These are phyloP conservation scores for Lordiphosa collinella DNA, from an alignment of 1,140 invertebrate species.

Conservation along the genomic window DNA sequence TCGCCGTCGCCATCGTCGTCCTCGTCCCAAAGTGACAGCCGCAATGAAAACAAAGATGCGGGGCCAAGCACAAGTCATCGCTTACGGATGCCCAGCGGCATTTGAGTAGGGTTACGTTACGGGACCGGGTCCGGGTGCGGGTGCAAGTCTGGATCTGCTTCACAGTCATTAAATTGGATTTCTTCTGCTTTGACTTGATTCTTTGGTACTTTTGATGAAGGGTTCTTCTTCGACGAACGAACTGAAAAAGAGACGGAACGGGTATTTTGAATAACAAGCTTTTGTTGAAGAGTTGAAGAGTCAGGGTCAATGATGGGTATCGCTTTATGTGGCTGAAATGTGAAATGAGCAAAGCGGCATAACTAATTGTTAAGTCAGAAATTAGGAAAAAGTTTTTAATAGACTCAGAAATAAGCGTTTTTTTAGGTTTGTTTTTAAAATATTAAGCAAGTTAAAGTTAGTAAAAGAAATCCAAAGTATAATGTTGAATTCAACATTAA, in stretches of 20 bases:
- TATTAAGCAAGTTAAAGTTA: too few relatives aligned
- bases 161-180: slow-evolving; percentile 72
- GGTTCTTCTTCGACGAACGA: slow-evolving; percentile 24
- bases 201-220: slow-evolving; percentile 30
- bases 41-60: slow-evolving; percentile 73
- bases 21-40: slow-evolving; percentile 65
- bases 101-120: slow-evolving; percentile 40
- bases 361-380: too few relatives aligned
- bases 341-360: too few relatives aligned
- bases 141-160: slow-evolving; percentile 15
- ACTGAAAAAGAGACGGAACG: slow-evolving; percentile 3
- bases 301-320: too few relatives aligned
- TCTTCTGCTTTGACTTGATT: slow-evolving; percentile 45
- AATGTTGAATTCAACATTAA: too few relatives aligned
- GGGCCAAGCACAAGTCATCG: slow-evolving; percentile 53
- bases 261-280: slow-evolving; percentile 57
- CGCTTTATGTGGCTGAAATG: too few relatives aligned
- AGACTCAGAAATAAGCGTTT: too few relatives aligned
- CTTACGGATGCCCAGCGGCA: slow-evolving; percentile 12
- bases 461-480: too few relatives aligned
- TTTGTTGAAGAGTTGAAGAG: neutral
- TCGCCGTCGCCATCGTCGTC: slow-evolving; percentile 5
- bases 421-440: too few relatives aligned
- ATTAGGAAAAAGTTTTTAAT: too few relatives aligned
- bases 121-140: slow-evolving; percentile 2